Percentiles rank a stretch among this genome's conserved stretches.
These are phyloP conservation scores for Natrix natrix DNA, from an alignment of 2,797 vertebrate genomes.

Conservation along the genomic window DNA sequence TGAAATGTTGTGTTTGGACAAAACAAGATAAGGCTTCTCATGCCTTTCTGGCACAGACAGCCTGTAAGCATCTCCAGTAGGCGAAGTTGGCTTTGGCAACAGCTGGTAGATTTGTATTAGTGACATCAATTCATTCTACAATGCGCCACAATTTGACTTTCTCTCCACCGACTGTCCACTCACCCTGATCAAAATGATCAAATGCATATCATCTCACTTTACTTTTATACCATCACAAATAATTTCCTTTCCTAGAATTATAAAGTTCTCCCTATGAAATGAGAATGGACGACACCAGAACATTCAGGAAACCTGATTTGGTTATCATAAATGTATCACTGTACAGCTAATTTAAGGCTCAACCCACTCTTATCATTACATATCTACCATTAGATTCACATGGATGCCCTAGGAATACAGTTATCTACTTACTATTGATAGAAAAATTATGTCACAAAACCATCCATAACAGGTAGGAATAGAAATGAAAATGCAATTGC, in stretches of 20 bases:
- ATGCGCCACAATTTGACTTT: background rate
- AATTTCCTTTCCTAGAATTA: background rate
- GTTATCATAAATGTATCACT: background rate
- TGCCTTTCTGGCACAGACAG: background rate
- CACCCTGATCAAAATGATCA: background rate
- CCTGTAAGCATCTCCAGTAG: background rate
- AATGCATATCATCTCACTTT: background rate
- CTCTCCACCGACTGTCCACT: background rate
- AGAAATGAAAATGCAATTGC: background rate
- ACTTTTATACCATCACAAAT: background rate
- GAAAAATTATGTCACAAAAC: background rate
- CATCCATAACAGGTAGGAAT: background rate
- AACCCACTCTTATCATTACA: background rate
- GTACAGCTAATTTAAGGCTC: background rate
- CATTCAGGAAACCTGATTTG: background rate
- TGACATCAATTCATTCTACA: background rate
- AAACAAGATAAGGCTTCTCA: background rate
- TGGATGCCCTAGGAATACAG: background rate
- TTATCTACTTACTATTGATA: background rate
- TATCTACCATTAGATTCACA: background rate
- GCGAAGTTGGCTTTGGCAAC: background rate
- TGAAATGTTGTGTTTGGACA: background rate
- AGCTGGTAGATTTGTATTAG: background rate
- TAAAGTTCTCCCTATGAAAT: background rate
- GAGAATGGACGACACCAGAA: background rate